phyloP scores from a whole-genome alignment of 2,113 vertebrate species.

The Ptilonorhynchus violaceus region DNA sequence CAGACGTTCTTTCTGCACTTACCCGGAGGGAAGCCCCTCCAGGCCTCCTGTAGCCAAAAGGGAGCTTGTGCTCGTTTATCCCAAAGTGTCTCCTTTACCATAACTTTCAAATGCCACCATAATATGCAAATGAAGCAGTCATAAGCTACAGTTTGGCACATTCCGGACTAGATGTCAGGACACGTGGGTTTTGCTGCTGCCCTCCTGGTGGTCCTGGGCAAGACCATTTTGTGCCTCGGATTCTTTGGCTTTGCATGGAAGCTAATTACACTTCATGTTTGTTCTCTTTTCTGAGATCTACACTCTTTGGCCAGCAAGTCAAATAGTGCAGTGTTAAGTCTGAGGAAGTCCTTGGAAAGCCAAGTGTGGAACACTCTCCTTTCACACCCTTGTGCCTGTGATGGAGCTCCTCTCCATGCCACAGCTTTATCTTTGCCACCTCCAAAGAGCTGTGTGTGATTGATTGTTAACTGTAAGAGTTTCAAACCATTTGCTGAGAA shows the following conservation, averaged over 20 bases:
- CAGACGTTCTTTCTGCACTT: not conserved
- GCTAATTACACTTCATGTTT: not conserved
- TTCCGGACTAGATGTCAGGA: not conserved
- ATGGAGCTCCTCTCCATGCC: not conserved
- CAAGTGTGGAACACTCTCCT: accelerated
- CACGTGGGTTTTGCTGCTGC: not conserved
- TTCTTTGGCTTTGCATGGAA: not conserved
- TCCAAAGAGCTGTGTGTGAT: not conserved
- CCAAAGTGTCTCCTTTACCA: not conserved
- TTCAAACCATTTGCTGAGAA: not conserved
- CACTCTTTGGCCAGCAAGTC: not conserved
- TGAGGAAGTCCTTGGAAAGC: not conserved
- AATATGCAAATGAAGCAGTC: accelerated
- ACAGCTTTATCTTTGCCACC: accelerated
- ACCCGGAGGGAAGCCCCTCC: not conserved
- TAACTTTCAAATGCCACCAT: not conserved
- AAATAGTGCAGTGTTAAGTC: accelerated
- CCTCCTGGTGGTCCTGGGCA: not conserved
- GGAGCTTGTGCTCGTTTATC: not conserved
- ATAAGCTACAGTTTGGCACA: not conserved
- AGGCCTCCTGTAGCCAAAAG: not conserved
- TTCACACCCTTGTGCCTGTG: not conserved
- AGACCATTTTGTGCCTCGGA: not conserved
- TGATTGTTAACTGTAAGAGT: not conserved
- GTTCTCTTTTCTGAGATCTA: not conserved